Base-by-base conservation (phyloP, 1,140 invertebrate species). In the Arion vulgaris region DNA sequence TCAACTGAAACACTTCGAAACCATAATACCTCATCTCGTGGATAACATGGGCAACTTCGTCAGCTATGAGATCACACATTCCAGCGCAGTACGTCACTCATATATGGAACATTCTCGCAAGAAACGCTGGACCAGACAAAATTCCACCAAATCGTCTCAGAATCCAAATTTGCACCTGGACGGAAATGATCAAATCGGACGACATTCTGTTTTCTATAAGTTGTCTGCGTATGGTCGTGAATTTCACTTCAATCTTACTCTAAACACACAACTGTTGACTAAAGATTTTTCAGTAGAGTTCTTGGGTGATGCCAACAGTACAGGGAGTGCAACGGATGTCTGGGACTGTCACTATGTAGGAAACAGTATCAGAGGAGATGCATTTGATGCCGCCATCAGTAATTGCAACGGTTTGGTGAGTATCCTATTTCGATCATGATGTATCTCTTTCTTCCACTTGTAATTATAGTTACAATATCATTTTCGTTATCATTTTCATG, bases 361-460 rank as follows among this genome's bases (percentile, higher is more conserved):
- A 0, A 83, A 80, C 53, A 89, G 86, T 73, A 69, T 73, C 7
- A 74, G 77, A 41, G 83, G 85, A 0, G 49, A 83, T 57, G 80
- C 73, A n/a, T 86, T 83, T 0, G 84, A 86, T 53, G 88, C 88
- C 7, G 89, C 88, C 41, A 82, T 90, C 66, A 90, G 89, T 76
- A 90, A 90, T 80, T 90, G 89, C 80, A 84, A 88, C 66, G 89
- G 89, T 39, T 78, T 90, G 87, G 89, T 90, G 83, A 88, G 88
- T 87, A 28, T 51, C n/a, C 23, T 41, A 68, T 66, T 23, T 66
- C 4, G 26, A 11, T 49, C 45, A 49, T 49, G 45, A 49, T 49
- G 19, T 49, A 49, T 49, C 45, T 49, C 9, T 19, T 49, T 49
- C 45, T 9, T 49, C 19, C 45, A 11, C 45, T 49, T 49, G 45